Evolutionary conservation across 2,113 vertebrate species (phyloP).

Genomic region (Laterallus jamaicensis): DNA sequence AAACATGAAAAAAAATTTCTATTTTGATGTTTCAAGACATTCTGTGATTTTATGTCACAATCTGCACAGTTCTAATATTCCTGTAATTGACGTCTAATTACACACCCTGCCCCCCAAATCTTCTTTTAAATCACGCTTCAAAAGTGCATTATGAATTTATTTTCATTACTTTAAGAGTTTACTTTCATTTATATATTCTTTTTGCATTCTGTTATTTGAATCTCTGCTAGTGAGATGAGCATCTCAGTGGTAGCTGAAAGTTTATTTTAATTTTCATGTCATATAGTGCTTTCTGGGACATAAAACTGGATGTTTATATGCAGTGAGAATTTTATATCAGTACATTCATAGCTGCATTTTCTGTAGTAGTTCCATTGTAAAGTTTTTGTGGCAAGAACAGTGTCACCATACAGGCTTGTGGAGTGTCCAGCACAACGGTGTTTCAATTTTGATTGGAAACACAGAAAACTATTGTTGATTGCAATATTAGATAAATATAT

Average conservation of each 20-base stretch:
- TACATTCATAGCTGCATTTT: not conserved
- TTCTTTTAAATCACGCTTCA: not conserved
- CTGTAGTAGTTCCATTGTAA: not conserved
- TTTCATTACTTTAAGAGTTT: not conserved
- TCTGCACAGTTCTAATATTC: not conserved
- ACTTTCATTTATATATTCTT: not conserved
- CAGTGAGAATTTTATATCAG: not conserved
- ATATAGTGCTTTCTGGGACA: not conserved
- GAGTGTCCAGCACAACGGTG: not conserved
- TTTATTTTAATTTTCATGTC: not conserved
- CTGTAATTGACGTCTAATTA: not conserved
- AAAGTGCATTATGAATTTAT: not conserved
- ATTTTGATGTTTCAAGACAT: not conserved
- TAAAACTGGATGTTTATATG: not conserved
- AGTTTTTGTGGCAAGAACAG: not conserved
- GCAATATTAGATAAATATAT: slow-evolving; percentile 18
- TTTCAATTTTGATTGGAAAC: slow-evolving; percentile 16
- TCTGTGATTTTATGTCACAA: not conserved
- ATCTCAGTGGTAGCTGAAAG: not conserved
- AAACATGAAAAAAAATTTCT: not conserved
- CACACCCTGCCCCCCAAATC: not conserved
- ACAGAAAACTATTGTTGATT: slow-evolving; percentile 27
- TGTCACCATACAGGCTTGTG: not conserved
- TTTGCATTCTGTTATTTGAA: not conserved
- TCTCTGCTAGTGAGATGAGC: not conserved